These are phyloP conservation scores for Sigmodon hispidus DNA, from an alignment of 2,113 vertebrate genomes.

Conservation along the genomic window DNA sequence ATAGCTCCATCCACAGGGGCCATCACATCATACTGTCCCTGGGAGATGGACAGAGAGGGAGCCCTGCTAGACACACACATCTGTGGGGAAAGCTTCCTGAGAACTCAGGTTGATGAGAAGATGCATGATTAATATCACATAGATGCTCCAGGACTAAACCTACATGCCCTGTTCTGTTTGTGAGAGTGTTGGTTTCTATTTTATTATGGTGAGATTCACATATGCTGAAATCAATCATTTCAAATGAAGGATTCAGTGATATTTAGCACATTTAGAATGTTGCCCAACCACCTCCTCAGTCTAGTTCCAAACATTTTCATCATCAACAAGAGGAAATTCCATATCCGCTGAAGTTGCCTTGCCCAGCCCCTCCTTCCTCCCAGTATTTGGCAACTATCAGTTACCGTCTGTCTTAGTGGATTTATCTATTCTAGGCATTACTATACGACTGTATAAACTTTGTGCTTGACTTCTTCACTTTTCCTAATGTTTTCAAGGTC, in stretches of 20 bases:
- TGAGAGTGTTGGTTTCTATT: not conserved
- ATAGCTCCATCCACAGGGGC: not conserved
- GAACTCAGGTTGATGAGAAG: not conserved
- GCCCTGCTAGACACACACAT: not conserved
- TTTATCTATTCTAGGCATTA: not conserved
- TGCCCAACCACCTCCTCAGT: not conserved
- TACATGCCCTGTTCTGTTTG: not conserved
- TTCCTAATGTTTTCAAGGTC: not conserved
- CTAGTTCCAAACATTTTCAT: not conserved
- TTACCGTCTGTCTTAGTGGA: not conserved
- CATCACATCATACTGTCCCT: not conserved
- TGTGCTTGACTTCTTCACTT: not conserved
- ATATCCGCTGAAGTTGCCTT: not conserved
- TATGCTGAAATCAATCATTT: constrained; percentile 10
- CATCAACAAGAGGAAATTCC: not conserved
- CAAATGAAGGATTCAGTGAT: constrained; percentile 4
- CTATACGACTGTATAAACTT: not conserved
- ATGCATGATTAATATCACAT: not conserved
- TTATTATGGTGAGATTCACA: constrained; percentile 11
- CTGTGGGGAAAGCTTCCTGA: not conserved
- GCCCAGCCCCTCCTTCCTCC: not conserved
- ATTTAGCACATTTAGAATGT: not conserved
- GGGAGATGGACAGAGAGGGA: not conserved
- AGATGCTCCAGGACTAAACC: not conserved
- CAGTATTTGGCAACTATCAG: not conserved